A percentile compares a stretch with the other conserved stretches of the same genome.
These are phyloP conservation scores for Oxyura jamaicensis DNA, from an alignment of 2,113 vertebrate species.

Conservation along the genomic window DNA sequence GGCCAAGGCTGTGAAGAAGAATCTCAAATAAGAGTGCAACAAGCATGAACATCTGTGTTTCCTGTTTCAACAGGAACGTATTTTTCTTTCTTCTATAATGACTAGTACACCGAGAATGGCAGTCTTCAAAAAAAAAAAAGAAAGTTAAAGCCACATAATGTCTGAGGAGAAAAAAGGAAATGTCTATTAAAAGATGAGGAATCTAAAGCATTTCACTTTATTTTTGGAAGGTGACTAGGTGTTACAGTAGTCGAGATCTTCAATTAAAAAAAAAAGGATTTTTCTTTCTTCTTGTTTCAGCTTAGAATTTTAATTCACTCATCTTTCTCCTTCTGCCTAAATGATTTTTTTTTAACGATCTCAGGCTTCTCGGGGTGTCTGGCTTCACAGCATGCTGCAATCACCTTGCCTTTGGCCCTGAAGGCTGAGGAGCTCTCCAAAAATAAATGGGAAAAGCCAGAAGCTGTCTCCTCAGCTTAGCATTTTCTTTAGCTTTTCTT, in stretches of 20 bases:
- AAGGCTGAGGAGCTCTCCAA: not conserved
- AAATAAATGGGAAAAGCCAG: conserved; percentile 47
- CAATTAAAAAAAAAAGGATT: not conserved
- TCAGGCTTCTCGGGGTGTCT: conserved; percentile 21
- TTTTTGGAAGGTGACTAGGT: not conserved
- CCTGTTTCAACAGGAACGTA: not conserved
- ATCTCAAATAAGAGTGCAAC: not conserved
- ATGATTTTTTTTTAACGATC: not conserved
- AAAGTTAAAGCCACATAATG: not conserved
- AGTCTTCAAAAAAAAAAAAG: not conserved
- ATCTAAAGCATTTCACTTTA: not conserved
- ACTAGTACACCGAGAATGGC: not conserved
- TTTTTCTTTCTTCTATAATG: not conserved
- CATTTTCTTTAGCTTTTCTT: not conserved
- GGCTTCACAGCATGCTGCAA: not conserved
- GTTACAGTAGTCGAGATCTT: not conserved
- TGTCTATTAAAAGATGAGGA: not conserved
- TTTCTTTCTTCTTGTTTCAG: not conserved
- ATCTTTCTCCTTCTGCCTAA: not conserved
- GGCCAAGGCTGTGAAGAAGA: not conserved
- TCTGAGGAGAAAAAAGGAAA: not conserved
- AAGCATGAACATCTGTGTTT: not conserved
- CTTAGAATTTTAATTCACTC: not conserved
- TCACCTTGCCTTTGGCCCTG: conserved; percentile 54
- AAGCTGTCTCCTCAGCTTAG: not conserved